These are phyloP conservation scores for Nineta flava DNA, from an alignment of 2,888 invertebrate genomes.

Conservation along the genomic window DNA sequence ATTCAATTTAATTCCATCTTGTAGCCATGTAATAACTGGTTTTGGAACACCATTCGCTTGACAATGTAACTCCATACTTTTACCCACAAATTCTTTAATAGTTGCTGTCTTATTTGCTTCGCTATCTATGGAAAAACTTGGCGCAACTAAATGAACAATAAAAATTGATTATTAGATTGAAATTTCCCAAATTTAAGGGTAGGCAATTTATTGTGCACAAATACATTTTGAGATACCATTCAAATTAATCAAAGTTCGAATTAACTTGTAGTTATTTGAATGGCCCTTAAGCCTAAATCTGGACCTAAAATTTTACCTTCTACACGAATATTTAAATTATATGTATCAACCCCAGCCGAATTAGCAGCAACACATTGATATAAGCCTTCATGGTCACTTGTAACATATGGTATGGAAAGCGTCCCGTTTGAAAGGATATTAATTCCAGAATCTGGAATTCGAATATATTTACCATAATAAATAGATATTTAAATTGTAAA, in stretches of 20 bases:
- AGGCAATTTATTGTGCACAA: no score
- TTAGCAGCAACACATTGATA: constrained; percentile 29
- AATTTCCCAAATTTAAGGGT: no score
- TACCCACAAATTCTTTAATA: constrained; percentile 13
- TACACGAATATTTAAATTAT: constrained; percentile 23
- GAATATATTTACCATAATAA: not conserved
- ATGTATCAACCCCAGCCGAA: constrained; percentile 24
- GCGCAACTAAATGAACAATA: constrained; percentile 6
- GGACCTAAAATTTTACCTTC: constrained; percentile 26
- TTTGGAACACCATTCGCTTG: constrained; percentile 26
- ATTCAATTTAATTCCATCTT: constrained; percentile 17
- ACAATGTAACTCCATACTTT: constrained; percentile 24
- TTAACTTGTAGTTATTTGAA: no score
- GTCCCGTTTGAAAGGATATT: constrained; percentile 5
- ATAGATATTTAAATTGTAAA: no score
- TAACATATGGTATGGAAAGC: constrained; percentile 9
- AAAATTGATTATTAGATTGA: not conserved
- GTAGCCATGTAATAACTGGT: constrained; percentile 31
- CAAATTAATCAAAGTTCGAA: no score
- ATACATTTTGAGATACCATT: no score
- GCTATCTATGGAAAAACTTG: constrained; percentile 7
- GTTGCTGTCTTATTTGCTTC: not conserved
- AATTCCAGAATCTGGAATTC: not conserved
- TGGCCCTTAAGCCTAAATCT: no score
- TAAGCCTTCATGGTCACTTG: constrained; percentile 18